phyloP scores from a whole-genome alignment of 2,888 invertebrate genomes.

The Machimus atricapillus region DNA sequence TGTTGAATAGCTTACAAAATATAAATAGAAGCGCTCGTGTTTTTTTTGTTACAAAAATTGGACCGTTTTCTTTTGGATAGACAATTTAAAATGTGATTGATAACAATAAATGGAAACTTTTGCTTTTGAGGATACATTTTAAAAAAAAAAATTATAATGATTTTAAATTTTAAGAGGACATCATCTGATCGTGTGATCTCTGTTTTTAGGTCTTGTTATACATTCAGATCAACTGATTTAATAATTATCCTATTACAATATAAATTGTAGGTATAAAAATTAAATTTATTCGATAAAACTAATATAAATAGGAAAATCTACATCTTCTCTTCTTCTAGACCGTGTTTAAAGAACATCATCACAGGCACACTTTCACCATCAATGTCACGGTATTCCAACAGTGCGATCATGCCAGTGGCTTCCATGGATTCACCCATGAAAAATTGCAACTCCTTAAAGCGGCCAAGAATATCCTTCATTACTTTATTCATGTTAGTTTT shows the following conservation, averaged over 20 bases:
- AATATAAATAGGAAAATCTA: slow-evolving; percentile 61
- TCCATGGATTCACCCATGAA: slow-evolving; percentile 94
- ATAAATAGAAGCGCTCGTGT: slow-evolving; percentile 5
- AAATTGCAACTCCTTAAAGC: slow-evolving; percentile 93
- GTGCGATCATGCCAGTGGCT: slow-evolving; percentile 90
- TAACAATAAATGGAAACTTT: slow-evolving; percentile 8
- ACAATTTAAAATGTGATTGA: not conserved
- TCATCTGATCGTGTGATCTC: not conserved
- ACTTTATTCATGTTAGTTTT: slow-evolving; percentile 92
- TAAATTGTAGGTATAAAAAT: slow-evolving; percentile 44
- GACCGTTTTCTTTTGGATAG: not conserved
- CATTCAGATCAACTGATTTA: slow-evolving; percentile 34
- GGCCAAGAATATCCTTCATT: slow-evolving; percentile 88
- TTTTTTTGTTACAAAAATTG: not conserved
- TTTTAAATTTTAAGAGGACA: not conserved
- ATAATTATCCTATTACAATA: slow-evolving; percentile 41
- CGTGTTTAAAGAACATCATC: slow-evolving; percentile 96
- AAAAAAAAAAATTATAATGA: not conserved
- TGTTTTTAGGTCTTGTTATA: not conserved
- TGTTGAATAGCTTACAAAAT: slow-evolving; percentile 14
- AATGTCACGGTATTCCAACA: slow-evolving; percentile 92
- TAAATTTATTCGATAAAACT: slow-evolving; percentile 44
- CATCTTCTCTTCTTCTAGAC: slow-evolving; percentile 93
- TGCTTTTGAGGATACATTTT: not conserved
- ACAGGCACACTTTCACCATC: slow-evolving; percentile 83